A percentile compares a stretch with the other conserved stretches of the same genome.
phyloP scores from a whole-genome alignment of 2,888 invertebrate species.

The Quadriops clusia region DNA sequence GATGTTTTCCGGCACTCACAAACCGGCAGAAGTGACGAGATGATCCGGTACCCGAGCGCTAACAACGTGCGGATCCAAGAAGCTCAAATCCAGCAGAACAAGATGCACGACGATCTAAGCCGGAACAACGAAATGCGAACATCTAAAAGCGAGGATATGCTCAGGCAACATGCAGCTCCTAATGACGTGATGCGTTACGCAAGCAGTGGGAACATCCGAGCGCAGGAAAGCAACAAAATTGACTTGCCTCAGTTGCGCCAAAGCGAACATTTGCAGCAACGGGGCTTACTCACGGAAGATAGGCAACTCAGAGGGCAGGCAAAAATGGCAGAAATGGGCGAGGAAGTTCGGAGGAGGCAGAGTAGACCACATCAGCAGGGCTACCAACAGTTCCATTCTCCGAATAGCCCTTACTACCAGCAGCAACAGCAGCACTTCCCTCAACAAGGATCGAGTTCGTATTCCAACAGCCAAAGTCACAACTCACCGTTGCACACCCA shows the following conservation, averaged over 20 bases:
- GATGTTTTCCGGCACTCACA: conserved; percentile 32
- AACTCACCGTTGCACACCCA: conserved; percentile 18
- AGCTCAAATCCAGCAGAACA: conserved; percentile 23
- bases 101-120: conserved; percentile 23
- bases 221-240: conserved; percentile 26
- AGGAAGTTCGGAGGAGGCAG: conserved; percentile 58
- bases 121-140: conserved; percentile 28
- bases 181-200: conserved; percentile 29
- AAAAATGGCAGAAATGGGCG: conserved; percentile 70
- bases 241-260: conserved; percentile 25
- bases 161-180: conserved; percentile 24
- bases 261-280: conserved; percentile 14
- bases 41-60: conserved; percentile 30
- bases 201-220: conserved; percentile 34
- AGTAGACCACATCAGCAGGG: conserved; percentile 30
- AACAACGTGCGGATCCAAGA: conserved; percentile 28
- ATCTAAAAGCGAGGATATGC: conserved; percentile 33
- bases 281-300: conserved; percentile 16
- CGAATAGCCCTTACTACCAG: conserved; percentile 29
- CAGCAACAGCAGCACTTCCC: conserved; percentile 25
- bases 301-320: conserved; percentile 39
- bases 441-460: conserved; percentile 19
- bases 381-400: conserved; percentile 17
- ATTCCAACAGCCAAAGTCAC: conserved; percentile 17
- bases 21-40: conserved; percentile 26